Evolutionary conservation across 1,140 invertebrate genomes (phyloP).

Genomic region (Papilio dardanus): DNA sequence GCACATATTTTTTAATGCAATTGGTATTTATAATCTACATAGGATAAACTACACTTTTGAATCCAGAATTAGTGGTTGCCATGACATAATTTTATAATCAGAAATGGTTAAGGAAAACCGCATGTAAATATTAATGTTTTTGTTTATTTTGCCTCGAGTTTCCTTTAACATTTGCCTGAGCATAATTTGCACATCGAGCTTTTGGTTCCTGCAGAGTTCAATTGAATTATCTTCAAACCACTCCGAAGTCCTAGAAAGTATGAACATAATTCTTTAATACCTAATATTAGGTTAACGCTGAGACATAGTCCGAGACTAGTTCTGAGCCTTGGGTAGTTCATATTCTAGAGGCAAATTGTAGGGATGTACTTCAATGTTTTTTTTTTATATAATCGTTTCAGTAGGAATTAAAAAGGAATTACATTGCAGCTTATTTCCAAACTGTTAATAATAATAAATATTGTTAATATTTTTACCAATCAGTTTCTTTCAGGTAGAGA

Average conservation of each 20-base stretch:
- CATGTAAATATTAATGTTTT: not conserved
- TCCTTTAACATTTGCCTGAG: not conserved
- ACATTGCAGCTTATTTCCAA: no score
- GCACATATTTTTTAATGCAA: no score
- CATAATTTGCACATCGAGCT: not conserved
- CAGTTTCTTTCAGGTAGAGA: conserved; percentile 12
- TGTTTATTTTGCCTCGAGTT: no score
- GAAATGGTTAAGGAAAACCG: not conserved
- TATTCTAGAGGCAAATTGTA: no score
- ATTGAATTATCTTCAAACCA: not conserved
- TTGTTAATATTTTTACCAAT: not conserved
- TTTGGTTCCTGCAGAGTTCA: not conserved
- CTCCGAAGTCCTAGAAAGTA: no score
- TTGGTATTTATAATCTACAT: not conserved
- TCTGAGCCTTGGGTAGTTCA: no score
- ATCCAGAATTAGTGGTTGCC: not conserved
- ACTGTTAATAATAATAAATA: not conserved
- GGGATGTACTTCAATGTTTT: no score
- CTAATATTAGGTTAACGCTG: no score
- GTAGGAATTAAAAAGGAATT: no score
- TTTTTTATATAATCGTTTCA: no score
- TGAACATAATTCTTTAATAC: no score
- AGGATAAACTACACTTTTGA: not conserved
- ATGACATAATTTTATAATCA: not conserved
- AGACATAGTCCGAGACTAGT: no score